Evolutionary conservation across 2,113 vertebrate genomes (phyloP).

Genomic region (Gavia stellata): DNA sequence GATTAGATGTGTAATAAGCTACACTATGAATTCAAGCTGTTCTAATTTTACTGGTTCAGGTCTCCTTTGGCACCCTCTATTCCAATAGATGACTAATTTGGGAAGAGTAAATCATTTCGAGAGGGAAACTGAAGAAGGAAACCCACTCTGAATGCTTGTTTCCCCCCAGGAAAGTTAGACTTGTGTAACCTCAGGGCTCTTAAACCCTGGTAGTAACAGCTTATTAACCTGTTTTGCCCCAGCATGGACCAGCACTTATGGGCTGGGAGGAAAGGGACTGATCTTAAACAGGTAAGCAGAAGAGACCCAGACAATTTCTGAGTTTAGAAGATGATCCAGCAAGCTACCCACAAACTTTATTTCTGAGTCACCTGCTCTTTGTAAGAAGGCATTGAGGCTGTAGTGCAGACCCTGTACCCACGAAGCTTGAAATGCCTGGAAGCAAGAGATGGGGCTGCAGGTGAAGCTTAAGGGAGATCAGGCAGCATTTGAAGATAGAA

Average conservation of each 20-base stretch:
- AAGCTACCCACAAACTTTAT: background rate
- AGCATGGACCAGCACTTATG: background rate
- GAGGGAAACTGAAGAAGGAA: background rate
- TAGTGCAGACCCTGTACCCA: background rate
- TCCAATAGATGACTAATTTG: background rate
- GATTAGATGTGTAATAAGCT: background rate
- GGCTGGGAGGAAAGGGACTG: background rate
- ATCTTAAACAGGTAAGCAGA: background rate
- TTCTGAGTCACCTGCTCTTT: background rate
- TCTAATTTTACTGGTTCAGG: background rate
- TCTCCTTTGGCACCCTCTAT: background rate
- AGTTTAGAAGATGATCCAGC: background rate
- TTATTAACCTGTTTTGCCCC: background rate
- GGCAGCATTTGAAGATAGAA: background rate
- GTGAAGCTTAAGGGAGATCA: background rate
- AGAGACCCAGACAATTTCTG: background rate
- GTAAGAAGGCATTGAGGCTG: background rate
- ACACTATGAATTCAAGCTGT: background rate
- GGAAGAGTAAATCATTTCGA: background rate
- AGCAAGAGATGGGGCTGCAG: background rate
- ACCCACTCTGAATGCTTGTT: background rate
- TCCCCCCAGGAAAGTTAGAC: background rate
- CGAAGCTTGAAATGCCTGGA: background rate
- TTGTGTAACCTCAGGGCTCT: background rate
- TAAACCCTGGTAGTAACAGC: background rate